Evolutionary conservation across 1,140 invertebrate genomes (phyloP), one percentile per base, ranked within the genome.

Genomic region (Ptiloglossa arizonensis): DNA sequence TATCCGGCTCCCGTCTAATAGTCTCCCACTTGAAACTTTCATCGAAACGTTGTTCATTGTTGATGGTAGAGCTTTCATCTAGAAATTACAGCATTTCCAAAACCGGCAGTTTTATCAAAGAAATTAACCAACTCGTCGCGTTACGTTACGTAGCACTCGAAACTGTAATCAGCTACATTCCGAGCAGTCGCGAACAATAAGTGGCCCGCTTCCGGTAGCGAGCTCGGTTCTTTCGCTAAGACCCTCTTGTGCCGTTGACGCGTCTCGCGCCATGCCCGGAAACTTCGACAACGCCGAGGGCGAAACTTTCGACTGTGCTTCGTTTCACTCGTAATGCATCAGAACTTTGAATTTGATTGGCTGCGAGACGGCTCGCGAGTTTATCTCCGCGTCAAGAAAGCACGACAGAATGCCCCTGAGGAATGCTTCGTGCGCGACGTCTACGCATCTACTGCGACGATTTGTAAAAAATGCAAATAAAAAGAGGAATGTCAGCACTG

Each of bases 91-190:
- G 24, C 6, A 24, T 32, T 29, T 46, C 11, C 15, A 11, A n/a
- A 29, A 17, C 5, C 1, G 5, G 1, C 29, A 24, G 5, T 68
- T 15, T 13, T 19, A 11, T 11, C 5, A 9, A n/a, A 54, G 41
- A 57, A 75, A 67, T 75, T 68, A 75, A 35, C 6, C 32, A 35
- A 54, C 50, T 68, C 72, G 22, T 29, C 63, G 24, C 41, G 15
- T 46, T 59, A 13, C 17, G n/a, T n/a, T n/a, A 38, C 32, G 11
- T 1, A 8, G 22, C 35, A 19, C 41, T 75, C 17, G 35, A 27
- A 38, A 35, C 29, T 48, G 46, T 44, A 73, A 73, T 73, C 60
- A 32, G 35, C 60, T 17, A 9, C 35, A 15, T 17, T 38, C 32
- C 63, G 24, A 67, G 13, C 22, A 6, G 46, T n/a, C 72, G 17